Base-by-base conservation (phyloP, 2,113 vertebrate genomes). In the Marmota flaviventris region DNA sequence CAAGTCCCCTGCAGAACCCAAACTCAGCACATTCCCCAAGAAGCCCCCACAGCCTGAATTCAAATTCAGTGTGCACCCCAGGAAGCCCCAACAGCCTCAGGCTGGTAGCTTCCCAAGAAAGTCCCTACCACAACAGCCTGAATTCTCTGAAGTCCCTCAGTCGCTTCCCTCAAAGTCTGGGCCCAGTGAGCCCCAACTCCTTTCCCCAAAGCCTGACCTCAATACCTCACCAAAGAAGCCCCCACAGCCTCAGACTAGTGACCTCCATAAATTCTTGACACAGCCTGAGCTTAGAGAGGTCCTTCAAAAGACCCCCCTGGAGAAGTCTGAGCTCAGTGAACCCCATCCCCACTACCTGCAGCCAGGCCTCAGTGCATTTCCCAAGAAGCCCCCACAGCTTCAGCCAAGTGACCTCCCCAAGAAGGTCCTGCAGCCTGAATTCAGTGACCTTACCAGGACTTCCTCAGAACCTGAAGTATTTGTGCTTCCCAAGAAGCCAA, bases 381-480 rank as follows among this genome's bases (percentile, higher is more conserved):
- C 94, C 94, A 87, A 6, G 22, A 87, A n/a, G 73, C 4, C 5
- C 8, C 48, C 12, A 4, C 84, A 72, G 39, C 76, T 76, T 9
- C 93, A 73, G 63, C 29, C 27, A n/a, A 48, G 69, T 63, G 37
- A 89, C 10, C 8, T 13, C 39, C 53, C 56, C 63, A 89, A 25
- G 67, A 97, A 83, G 69, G 53, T 34, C 29, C 51, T 20, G 4
- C 58, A 78, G 76, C 84, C 82, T 0, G 18, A 51, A 58, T 45
- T 73, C 10, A n/a, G 91, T 3, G 91, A 70, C 20, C 92, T 97
- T 12, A 14, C 78, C 16, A 95, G 96, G 78, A 95, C 94, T 0
- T 48, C 72, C 94, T 98, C 97, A 0, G 96, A 97, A 77, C 97
- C 97, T 0, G 75, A 98, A n/a, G 82, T 97, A 51, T 5, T 65